Evolutionary conservation across 2,888 invertebrate species (phyloP), one percentile per base, ranked within the genome.

Genomic region (Andrena haemorrhoa): DNA sequence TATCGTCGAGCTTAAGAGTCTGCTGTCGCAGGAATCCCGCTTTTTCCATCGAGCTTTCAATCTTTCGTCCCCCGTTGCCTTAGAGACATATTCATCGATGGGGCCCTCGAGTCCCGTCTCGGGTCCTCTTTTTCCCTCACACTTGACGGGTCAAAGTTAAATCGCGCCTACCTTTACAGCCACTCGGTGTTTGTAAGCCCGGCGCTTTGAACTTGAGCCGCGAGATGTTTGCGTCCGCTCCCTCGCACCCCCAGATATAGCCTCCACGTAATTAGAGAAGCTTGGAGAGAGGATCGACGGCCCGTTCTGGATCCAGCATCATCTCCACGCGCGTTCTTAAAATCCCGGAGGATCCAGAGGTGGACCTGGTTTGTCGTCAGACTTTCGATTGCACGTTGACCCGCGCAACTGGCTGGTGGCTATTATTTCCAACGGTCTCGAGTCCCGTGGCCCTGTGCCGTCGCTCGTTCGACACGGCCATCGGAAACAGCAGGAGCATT

Each of bases 141-240:
- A 76, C 81, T 76, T 70, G 73, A 72, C 65, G 73, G 33, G 83
- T 83, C 81, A 83, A 81, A 83, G 83, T 76, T 76, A 83, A 83
- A 83, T 69, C 76, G 47, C 35, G 64, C 7, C 70, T 61, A 58
- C 65, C 81, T 61, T 66, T 61, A 12, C 10, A 20, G 20, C 58
- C 16, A 56, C 20, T 41, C 23, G 49, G n/a, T 74, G 69, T 73
- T 65, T 69, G 73, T 70, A 49, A 74, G 76, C 76, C 12, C 69
- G 75, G 65, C 72, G 72, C 82, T 82, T 82, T 76, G 81, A 73
- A 81, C 75, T 76, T 66, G 79, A 82, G 79, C 58, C 26, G 6
- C 20, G 66, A 68, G 71, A 75, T 60, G 71, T 20, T 56, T 63
- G 47, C 26, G 7, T 23, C 26, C 33, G 12, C 2, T 31, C n/a